Percentiles rank a stretch among this genome's conserved stretches.
Evolutionary conservation across 2,113 vertebrate genomes (phyloP).

Genomic region (Panurus biarmicus): DNA sequence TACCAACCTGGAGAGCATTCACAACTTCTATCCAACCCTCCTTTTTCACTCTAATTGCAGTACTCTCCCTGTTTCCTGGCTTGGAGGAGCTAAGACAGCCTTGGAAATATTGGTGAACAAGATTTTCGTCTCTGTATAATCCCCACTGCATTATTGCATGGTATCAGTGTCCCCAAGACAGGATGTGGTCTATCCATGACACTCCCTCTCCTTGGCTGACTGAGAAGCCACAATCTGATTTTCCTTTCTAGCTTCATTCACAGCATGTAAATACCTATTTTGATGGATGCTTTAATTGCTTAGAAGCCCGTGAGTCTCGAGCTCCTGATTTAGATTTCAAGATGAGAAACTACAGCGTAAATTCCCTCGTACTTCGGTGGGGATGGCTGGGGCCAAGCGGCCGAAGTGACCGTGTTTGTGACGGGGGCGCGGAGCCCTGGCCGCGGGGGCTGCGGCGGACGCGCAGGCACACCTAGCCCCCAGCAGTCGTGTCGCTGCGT

Average conservation of each 20-base stretch:
- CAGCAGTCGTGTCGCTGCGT: background rate
- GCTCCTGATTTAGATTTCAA: background rate
- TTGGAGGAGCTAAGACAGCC: background rate
- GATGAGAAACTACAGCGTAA: background rate
- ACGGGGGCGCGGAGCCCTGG: background rate
- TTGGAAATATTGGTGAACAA: background rate
- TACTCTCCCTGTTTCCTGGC: background rate
- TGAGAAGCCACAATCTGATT: background rate
- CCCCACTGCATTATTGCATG: background rate
- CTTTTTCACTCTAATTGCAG: background rate
- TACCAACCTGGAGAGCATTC: background rate
- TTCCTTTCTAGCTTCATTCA: background rate
- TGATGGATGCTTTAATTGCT: background rate
- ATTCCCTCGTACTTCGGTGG: background rate
- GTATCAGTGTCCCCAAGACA: background rate
- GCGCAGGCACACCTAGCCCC: background rate
- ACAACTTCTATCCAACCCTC: background rate
- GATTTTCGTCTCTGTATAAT: background rate
- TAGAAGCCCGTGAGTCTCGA: background rate
- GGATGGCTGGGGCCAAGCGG: background rate
- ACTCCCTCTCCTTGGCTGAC: background rate
- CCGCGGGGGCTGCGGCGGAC: background rate
- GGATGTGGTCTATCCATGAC: background rate
- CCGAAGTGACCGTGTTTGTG: no score
- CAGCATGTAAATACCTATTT: background rate